Evolutionary conservation across 2,113 vertebrate species (phyloP), one percentile per base, ranked within the genome.

Genomic region (Anoura caudifer): DNA sequence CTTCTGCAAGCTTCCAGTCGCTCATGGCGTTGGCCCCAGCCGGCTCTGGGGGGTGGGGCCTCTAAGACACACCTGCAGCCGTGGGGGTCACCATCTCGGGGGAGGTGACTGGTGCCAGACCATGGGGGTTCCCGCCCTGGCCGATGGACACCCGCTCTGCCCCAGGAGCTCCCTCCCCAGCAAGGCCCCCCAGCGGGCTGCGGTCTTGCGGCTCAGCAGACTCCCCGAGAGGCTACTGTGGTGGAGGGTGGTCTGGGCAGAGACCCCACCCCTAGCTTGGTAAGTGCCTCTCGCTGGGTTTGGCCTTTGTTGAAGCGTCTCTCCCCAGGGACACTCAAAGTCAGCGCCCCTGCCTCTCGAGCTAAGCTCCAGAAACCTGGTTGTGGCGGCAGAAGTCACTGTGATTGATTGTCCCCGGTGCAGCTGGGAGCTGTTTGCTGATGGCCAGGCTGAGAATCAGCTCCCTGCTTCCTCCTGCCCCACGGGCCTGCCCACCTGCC

Each of bases 341-440:
- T 96, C 97, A 97, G 97, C 96, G 75, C 97, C 95, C 88, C n/a
- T 4, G 56, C 92, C 97, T 96, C 98, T 89, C 91, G 96, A 98
- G 97, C 98, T 95, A 95, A 97, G 97, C 80, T 96, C 97, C 97
- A 81, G 80, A 96, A 98, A 94, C 98, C 98, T 94, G 98, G 98
- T 98, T 97, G 95, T 65, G 54, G 97, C 98, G 97, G 98, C 96
- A 97, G 93, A 97, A 98, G 98, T 98, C 98, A 98, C 97, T 96
- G 97, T 98, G 98, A 98, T 91, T 98, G 98, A 98, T 98, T 94
- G 97, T 96, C 98, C 97, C 70, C 87, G 97, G 97, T 5, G 98
- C 16, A 2, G 89, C 96, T 84, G 84, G 72, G 95, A 96, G 95
- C 7, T 90, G 97, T 97, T 97, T 98, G 97, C 97, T 87, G 54